Evolutionary conservation across 2,888 invertebrate genomes (phyloP), one percentile per base, ranked within the genome.

Genomic region (Caenorhabditis doughertyi): DNA sequence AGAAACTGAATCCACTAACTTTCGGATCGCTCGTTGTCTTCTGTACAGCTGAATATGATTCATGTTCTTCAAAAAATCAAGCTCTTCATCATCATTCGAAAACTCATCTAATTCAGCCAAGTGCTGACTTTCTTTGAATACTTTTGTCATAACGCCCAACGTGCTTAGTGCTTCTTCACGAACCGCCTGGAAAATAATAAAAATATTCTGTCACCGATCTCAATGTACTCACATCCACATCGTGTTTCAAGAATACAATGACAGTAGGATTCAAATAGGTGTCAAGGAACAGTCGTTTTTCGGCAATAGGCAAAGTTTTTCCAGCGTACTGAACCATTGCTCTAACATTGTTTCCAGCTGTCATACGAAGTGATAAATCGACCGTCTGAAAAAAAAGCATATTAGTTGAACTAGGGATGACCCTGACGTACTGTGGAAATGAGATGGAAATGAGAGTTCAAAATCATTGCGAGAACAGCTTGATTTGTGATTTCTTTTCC

Each of bases 51-150:
- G 84, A 44, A 84, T 81, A 49, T 84, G 79, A 49, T 76, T 81
- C 81, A 84, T 84, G 44, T 97, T 98, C 90, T 96, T 96, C 92
- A 97, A 98, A 94, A 98, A 97, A 92, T 98, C 97, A 0, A 95
- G 95, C 9, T 88, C 89, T n/a, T 83, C 80, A 32, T 90, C 88
- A 21, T 80, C 83, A 60, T 87, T 83, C 56, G 79, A 76, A n/a
- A 85, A 74, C 23, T 49, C 58, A n/a, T 42, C 65, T 8, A 89
- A 55, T 35, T 72, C 92, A n/a, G 94, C 58, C 89, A 86, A 42
- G 85, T 90, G 83, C 79, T 84, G 83, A 70, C 90, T 89, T 21
- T 84, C 32, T n/a, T 92, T 91, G 85, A 92, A 93, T 27, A 87
- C 82, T 25, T 68, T 81, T 47, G 87, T 88, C 32, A 97, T 93